These are phyloP conservation scores for Myodes glareolus DNA, from an alignment of 2,113 vertebrate species.

Conservation along the genomic window DNA sequence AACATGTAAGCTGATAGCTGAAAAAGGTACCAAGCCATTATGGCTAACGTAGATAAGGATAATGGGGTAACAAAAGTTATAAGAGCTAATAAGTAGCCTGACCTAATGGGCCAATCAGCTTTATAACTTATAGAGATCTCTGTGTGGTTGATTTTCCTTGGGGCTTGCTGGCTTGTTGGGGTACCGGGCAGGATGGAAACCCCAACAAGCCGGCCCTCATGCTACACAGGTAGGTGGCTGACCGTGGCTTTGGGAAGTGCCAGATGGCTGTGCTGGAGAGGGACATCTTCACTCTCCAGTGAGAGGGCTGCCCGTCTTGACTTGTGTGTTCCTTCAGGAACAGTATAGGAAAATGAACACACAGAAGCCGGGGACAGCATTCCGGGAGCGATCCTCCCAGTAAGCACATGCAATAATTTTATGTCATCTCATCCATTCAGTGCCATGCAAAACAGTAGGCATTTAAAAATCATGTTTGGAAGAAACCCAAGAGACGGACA, in stretches of 20 bases:
- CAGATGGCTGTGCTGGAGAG: neutral
- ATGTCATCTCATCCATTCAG: neutral
- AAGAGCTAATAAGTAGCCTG: too few species aligned
- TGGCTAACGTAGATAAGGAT: too few species aligned
- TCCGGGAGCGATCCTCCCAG: neutral
- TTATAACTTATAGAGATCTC: too few species aligned
- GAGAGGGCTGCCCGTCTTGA: neutral
- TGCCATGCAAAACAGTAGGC: neutral
- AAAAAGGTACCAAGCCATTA: too few species aligned
- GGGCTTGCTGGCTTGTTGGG: too few species aligned
- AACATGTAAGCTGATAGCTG: too few species aligned
- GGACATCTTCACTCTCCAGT: neutral
- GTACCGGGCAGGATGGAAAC: too few species aligned
- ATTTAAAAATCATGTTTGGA: neutral
- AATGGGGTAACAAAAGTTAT: too few species aligned
- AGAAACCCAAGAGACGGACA: neutral
- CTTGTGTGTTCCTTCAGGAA: neutral
- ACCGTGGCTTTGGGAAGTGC: neutral
- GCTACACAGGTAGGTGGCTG: neutral
- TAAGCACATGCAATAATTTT: neutral
- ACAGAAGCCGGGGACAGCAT: rapidly evolving
- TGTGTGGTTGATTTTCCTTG: too few species aligned
- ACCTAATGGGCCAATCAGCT: too few species aligned
- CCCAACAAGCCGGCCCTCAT: too few species aligned
- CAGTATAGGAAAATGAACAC: neutral